Conservation (phyloP, 1,140 invertebrate genomes). For the Euura saliciscinereae region DNA sequence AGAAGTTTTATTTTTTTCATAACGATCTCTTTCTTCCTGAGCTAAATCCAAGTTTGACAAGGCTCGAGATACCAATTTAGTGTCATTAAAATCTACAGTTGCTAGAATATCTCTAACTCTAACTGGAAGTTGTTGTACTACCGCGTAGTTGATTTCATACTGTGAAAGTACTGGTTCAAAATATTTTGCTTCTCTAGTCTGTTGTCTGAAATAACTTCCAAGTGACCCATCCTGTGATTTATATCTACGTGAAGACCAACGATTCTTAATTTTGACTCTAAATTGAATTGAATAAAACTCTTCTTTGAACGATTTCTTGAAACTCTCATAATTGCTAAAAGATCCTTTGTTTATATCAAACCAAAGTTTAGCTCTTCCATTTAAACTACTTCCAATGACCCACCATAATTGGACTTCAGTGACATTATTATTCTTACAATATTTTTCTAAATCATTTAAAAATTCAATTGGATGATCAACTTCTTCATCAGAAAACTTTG, state of each 20-base stretch:
- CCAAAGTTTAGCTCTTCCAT: not conserved
- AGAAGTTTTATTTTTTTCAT: not conserved
- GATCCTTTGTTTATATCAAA: not conserved
- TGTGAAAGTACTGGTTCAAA: slow-evolving; percentile 1
- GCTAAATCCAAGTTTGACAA: slow-evolving; percentile 15
- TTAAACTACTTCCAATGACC: not conserved
- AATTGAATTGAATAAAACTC: slow-evolving; percentile 24
- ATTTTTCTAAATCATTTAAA: not conserved
- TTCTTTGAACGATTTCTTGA: slow-evolving; percentile 17
- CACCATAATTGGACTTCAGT: not conserved
- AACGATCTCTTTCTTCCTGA: slow-evolving; percentile 9
- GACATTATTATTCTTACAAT: not conserved
- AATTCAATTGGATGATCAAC: not conserved
- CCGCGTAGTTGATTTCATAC: slow-evolving; percentile 20
- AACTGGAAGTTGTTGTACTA: slow-evolving; percentile 21
- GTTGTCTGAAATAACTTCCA: slow-evolving; percentile 13
- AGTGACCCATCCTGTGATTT: slow-evolving; percentile 10
- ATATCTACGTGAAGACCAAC: slow-evolving; percentile 18
- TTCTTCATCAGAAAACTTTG: not conserved
- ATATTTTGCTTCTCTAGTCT: slow-evolving; percentile 6
- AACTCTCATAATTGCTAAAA: not conserved
- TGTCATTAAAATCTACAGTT: slow-evolving; percentile 13
- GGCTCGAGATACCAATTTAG: not conserved
- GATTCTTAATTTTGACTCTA: slow-evolving; percentile 19
- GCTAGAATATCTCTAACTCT: slow-evolving; percentile 18